Percentiles rank a stretch among this genome's conserved stretches.
Evolutionary conservation across 2,797 vertebrate species (phyloP).

Genomic region (Rhinichthys osculus): DNA sequence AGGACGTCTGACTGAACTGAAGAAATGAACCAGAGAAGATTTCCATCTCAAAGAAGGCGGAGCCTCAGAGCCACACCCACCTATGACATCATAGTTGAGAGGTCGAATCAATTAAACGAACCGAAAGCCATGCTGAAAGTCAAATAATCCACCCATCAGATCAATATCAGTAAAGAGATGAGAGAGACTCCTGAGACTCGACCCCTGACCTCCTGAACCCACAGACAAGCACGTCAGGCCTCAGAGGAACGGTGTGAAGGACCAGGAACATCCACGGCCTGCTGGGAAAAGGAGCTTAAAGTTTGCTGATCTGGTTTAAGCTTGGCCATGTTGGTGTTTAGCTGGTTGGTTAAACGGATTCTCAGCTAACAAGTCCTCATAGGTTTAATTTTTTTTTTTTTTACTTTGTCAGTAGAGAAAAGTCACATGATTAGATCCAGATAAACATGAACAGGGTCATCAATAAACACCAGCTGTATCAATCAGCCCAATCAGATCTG

Average conservation of each 20-base stretch:
- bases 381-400: too few species aligned
- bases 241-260: background rate
- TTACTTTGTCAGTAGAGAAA: background rate
- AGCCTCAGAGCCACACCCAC: background rate
- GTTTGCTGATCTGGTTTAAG: background rate
- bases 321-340: background rate
- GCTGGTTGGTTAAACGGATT: background rate
- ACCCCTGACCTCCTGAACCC: conserved; percentile 22
- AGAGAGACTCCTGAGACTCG: conserved; percentile 25
- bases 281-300: background rate
- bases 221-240: background rate
- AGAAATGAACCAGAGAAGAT: too few species aligned
- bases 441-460: background rate
- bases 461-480: background rate
- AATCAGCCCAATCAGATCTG: too few species aligned
- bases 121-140: background rate
- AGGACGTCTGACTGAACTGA: background rate
- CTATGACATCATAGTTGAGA: background rate
- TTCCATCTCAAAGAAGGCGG: too few species aligned
- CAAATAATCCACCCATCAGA: conserved; percentile 7
- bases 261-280: background rate
- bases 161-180: conserved; percentile 37
- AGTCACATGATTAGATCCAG: background rate
- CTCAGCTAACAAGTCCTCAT: background rate
- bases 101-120: conserved; percentile 17